Evolutionary conservation across 2,113 vertebrate species (phyloP).

Genomic region (Microtus richardsoni): DNA sequence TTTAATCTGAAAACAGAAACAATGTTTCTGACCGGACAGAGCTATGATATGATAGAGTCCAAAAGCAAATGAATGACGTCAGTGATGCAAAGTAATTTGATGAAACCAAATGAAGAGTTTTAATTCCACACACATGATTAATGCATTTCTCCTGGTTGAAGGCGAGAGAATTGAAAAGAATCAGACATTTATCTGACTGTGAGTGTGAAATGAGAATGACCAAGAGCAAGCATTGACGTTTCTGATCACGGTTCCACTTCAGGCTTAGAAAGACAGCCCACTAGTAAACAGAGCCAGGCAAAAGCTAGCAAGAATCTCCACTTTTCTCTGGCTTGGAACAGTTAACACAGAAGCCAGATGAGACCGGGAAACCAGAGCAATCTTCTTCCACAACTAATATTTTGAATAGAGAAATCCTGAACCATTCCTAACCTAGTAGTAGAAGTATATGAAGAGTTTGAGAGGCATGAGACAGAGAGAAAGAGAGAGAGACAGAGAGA

Average conservation of each 20-base stretch:
- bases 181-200: not conserved
- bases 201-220: conserved; percentile 16
- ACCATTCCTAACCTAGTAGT: conserved; percentile 2
- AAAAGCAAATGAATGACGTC: conserved; percentile 11
- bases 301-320: not conserved
- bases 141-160: conserved; percentile 10
- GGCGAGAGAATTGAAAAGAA: conserved; percentile 17
- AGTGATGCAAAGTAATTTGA: conserved; percentile 29
- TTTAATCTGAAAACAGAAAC: conserved; percentile 23
- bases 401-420: conserved; percentile 51
- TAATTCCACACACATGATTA: not conserved
- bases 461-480: not conserved
- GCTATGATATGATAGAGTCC: not conserved
- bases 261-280: not conserved
- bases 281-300: not conserved
- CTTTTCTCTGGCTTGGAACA: not conserved
- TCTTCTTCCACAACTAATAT: conserved; percentile 45
- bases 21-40: conserved; percentile 22
- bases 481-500: no score
- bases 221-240: not conserved
- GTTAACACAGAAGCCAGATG: conserved; percentile 9
- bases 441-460: not conserved
- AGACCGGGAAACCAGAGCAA: not conserved
- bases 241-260: not conserved
- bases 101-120: conserved; percentile 25